A percentile compares a stretch with the other conserved stretches of the same genome.
Conservation (phyloP, 2,113 vertebrate species). For the Pteropus alecto region DNA sequence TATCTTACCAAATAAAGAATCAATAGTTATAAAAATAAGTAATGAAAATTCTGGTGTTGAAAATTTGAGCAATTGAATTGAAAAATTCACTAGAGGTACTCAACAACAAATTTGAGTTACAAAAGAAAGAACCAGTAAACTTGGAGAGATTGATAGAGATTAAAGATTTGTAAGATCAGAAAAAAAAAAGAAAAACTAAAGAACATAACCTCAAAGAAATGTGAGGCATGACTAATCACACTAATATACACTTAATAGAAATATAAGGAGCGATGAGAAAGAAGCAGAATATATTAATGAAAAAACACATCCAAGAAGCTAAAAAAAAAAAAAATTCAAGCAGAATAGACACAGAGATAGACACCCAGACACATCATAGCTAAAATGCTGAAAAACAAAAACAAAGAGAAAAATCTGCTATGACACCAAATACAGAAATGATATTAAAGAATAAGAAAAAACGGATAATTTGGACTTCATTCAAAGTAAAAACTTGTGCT, state of each 20-base stretch:
- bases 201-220: neutral
- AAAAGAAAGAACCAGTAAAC: neutral
- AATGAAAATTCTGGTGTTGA: neutral
- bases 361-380: neutral
- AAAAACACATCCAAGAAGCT: neutral
- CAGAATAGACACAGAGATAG: neutral
- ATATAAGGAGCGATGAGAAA: neutral
- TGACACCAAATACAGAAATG: neutral
- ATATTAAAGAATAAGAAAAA: neutral
- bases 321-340: neutral
- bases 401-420: neutral
- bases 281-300: neutral
- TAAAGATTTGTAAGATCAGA: neutral
- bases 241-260: neutral
- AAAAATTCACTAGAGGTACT: neutral
- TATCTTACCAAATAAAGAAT: neutral
- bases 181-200: neutral
- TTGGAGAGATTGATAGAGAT: neutral
- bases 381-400: neutral
- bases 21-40: neutral
- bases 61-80: neutral
- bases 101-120: neutral
- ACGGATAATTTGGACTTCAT: neutral
- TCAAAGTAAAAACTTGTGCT: neutral
- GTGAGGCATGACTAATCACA: neutral